Evolutionary conservation across 2,888 invertebrate species (phyloP).

Genomic region (Hedychridium roseum): DNA sequence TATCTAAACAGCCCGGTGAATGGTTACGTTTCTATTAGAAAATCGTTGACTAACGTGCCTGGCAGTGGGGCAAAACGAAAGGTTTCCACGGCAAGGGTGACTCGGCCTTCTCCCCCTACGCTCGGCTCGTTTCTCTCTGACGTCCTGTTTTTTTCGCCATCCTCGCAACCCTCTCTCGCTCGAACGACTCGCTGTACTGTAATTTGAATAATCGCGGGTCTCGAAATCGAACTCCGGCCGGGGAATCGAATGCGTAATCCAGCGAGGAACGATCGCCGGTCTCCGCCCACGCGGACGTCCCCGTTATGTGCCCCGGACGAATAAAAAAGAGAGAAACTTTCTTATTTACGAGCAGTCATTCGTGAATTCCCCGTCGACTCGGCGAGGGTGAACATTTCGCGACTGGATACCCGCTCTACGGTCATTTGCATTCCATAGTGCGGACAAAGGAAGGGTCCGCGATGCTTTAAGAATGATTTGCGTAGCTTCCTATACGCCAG

Average conservation of each 20-base stretch:
- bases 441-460: no score
- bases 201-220: conserved; percentile 26
- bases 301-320: conserved; percentile 2
- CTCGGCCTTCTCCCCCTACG: no score
- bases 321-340: neutral
- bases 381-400: neutral
- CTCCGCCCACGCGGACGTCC: neutral
- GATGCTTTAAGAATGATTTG: no score
- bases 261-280: neutral
- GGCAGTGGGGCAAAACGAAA: no score
- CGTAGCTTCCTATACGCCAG: no score
- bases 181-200: neutral
- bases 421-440: neutral
- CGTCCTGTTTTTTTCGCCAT: neutral
- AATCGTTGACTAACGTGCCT: no score
- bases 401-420: neutral
- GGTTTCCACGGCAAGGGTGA: no score
- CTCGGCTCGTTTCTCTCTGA: no score
- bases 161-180: neutral
- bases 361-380: neutral
- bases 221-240: conserved; percentile 2
- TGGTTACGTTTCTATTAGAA: no score
- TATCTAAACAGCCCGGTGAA: no score
- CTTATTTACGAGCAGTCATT: conserved; percentile 1
- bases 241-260: conserved; percentile 3